Evolutionary conservation across 2,797 vertebrate genomes (phyloP).

Genomic region (Heteromormyrus szaboi): DNA sequence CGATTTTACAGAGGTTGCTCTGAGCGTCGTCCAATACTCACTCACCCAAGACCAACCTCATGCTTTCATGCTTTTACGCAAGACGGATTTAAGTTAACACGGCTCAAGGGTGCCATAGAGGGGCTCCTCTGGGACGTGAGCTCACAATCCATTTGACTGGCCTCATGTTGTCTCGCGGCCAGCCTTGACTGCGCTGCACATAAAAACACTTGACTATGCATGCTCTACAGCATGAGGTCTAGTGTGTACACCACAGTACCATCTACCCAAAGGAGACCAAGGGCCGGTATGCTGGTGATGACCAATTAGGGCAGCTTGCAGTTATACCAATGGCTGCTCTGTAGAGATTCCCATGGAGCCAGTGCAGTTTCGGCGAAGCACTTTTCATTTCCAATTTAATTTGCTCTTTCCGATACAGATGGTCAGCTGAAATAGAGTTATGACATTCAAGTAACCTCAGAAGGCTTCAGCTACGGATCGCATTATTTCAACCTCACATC

Average conservation of each 20-base stretch:
- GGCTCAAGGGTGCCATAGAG: background rate
- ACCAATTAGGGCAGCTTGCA: background rate
- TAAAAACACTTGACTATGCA: background rate
- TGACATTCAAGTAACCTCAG: slow-evolving; percentile 45
- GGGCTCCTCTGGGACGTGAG: background rate
- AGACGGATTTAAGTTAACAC: background rate
- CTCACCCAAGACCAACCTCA: background rate
- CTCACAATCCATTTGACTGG: background rate
- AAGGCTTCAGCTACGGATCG: background rate
- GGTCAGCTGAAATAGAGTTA: slow-evolving; percentile 39
- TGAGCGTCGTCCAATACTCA: background rate
- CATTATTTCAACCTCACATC: background rate
- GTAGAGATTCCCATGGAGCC: slow-evolving; percentile 27
- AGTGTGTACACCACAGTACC: background rate
- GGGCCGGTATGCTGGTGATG: background rate
- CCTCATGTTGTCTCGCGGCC: background rate
- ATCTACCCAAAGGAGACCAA: background rate
- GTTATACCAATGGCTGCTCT: background rate
- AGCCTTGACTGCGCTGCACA: background rate
- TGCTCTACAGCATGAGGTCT: background rate
- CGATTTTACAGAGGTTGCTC: background rate
- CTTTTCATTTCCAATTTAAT: slow-evolving; percentile 61
- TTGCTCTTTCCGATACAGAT: slow-evolving; percentile 48
- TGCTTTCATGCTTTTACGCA: background rate
- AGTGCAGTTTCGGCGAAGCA: slow-evolving; percentile 48